phyloP scores from a whole-genome alignment of 2,888 invertebrate species.

The Mythimna lalbum region DNA sequence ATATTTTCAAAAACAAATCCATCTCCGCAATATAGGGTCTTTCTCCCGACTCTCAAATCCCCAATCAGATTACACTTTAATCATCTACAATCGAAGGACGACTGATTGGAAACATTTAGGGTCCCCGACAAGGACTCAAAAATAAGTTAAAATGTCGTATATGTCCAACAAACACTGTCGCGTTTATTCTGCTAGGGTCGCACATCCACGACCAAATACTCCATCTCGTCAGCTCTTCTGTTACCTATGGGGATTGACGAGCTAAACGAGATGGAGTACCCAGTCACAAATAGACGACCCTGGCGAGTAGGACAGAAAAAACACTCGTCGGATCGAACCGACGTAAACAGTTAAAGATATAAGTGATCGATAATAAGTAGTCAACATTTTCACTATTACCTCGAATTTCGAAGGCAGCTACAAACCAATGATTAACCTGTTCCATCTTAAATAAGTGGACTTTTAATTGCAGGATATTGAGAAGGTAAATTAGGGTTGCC shows the following conservation, averaged over 20 bases:
- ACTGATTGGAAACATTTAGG: slow-evolving; percentile 19
- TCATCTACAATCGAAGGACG: slow-evolving; percentile 19
- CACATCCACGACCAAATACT: too few species aligned
- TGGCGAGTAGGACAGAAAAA: too few species aligned
- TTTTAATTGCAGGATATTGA: slow-evolving; percentile 9
- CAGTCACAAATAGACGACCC: too few species aligned
- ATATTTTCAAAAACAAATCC: slow-evolving; percentile 19
- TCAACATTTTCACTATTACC: background rate
- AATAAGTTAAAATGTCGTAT: background rate
- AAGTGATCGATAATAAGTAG: background rate
- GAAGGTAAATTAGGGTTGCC: too few species aligned
- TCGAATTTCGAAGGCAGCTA: slow-evolving; percentile 1
- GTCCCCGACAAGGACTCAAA: background rate
- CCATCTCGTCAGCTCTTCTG: too few species aligned
- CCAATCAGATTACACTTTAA: slow-evolving; percentile 43
- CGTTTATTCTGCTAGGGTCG: too few species aligned
- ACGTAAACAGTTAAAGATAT: too few species aligned
- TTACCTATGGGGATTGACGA: too few species aligned
- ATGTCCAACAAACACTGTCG: too few species aligned
- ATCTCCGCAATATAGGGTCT: background rate
- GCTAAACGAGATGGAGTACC: too few species aligned
- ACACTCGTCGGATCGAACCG: too few species aligned
- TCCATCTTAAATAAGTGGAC: background rate
- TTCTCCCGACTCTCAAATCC: slow-evolving; percentile 2
- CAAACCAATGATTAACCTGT: background rate